A percentile compares a stretch with the other conserved stretches of the same genome.
Evolutionary conservation across 2,888 invertebrate species (phyloP).

Genomic region (Zele albiditarsus): DNA sequence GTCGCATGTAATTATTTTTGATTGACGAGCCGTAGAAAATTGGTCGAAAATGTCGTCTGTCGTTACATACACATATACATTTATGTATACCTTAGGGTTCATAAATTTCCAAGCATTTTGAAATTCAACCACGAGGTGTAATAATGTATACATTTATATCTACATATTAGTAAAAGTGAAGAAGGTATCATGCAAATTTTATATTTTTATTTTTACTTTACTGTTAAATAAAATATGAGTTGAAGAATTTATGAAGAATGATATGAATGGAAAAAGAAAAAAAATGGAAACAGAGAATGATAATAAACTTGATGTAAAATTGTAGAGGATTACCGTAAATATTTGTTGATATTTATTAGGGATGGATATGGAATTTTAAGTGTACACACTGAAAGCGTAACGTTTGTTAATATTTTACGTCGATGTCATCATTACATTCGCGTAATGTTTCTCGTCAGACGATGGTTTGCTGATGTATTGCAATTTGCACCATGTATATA

Average conservation of each 20-base stretch:
- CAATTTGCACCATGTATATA: conserved; percentile 33
- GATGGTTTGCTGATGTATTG: conserved; percentile 8
- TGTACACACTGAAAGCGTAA: conserved; percentile 11
- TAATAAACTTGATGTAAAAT: not conserved
- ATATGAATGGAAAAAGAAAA: too few species aligned
- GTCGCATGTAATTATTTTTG: conserved; percentile 45
- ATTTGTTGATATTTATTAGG: too few species aligned
- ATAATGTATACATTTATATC: conserved; percentile 10
- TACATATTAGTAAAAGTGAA: not conserved
- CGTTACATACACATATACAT: conserved; percentile 14
- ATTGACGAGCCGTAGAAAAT: conserved; percentile 46
- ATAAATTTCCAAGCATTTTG: conserved; percentile 46
- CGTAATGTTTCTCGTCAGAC: conserved; percentile 17
- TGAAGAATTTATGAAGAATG: too few species aligned
- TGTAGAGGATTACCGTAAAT: not conserved
- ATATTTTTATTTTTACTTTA: too few species aligned
- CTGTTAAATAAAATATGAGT: too few species aligned
- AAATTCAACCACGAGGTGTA: conserved; percentile 42
- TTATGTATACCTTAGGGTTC: not conserved
- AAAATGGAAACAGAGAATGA: too few species aligned
- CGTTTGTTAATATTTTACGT: conserved; percentile 19
- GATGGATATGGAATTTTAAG: conserved; percentile 15
- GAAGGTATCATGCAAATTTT: conserved; percentile 3
- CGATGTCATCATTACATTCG: conserved; percentile 28
- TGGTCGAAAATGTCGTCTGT: conserved; percentile 34